These are phyloP conservation scores for Cydia pomonella DNA, from an alignment of 1,140 invertebrate species.

Conservation along the genomic window DNA sequence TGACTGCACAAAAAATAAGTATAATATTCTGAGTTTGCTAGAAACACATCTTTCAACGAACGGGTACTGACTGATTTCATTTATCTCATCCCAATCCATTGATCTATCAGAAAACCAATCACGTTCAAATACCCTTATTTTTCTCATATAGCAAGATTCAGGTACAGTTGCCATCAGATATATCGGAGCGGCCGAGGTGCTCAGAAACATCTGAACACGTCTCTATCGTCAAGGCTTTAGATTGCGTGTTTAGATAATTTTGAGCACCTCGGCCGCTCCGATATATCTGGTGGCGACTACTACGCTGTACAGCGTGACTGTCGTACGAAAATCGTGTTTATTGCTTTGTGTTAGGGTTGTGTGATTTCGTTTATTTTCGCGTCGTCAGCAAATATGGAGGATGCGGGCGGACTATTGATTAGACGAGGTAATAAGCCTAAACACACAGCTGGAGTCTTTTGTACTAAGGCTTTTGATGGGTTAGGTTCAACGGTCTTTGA, in stretches of 20 bases:
- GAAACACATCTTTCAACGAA: background rate
- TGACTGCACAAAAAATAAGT: background rate
- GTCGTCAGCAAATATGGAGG: constrained; percentile 5
- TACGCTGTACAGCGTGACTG: background rate
- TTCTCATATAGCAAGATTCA: constrained; percentile 13
- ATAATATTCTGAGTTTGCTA: background rate
- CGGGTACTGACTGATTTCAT: background rate
- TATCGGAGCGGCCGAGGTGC: too few relatives aligned
- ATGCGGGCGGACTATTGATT: constrained; percentile 27
- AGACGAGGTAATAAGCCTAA: constrained; percentile 25
- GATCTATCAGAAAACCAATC: constrained; percentile 25
- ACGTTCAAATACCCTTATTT: constrained; percentile 30
- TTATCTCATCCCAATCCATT: background rate
- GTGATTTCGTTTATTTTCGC: constrained; percentile 3
- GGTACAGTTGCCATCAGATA: too few relatives aligned
- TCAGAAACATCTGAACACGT: too few relatives aligned
- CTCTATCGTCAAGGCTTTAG: too few relatives aligned
- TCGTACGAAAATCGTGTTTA: background rate
- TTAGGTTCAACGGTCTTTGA: background rate
- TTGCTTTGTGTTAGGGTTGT: background rate
- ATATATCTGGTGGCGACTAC: too few relatives aligned
- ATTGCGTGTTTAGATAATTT: too few relatives aligned
- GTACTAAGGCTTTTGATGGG: background rate
- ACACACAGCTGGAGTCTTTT: background rate
- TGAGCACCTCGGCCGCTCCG: too few relatives aligned